Evolutionary conservation across 2,113 vertebrate species (phyloP), one percentile per base, ranked within the genome.

Genomic region (Pyrgilauda ruficollis): DNA sequence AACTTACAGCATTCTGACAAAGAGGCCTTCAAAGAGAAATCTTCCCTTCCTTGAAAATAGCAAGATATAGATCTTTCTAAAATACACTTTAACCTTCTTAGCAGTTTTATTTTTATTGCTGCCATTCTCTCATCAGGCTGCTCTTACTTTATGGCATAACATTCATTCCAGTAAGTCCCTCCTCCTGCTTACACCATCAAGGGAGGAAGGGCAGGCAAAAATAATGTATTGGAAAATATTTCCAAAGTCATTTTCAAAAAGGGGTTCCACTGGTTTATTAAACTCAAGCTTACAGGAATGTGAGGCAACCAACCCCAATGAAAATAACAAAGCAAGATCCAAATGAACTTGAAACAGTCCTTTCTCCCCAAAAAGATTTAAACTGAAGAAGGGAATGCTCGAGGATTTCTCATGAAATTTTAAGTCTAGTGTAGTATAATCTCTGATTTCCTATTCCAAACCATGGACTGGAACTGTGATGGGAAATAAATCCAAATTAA

Each of bases 11-110:
- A 43, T 81, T 93, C 77, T 84, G 64, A 86, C 87, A 95, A 95
- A 84, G 73, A 90, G 62, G 83, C 80, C 61, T 95, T 96, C 79
- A 92, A 93, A 96, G 61, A 93, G 61, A 81, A 88, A 75, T 49
- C 62, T 74, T 55, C 85, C 73, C 50, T 90, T 84, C 62, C 87
- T 81, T 74, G 55, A 64, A 94, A 90, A 88, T 0, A 74, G 84
- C 1, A 1, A 85, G 72, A 62, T 58, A 93, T 1, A 85, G 84
- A 76, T 84, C 90, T 73, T 61, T 73, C 53, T 63, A 85, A 93
- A 94, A 74, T 2, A 37, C 46, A 39, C 76, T 80, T 82, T n/a
- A 82, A 85, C 58, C 66, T 64, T 49, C 90, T 62, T 33, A 77
- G 30, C 35, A 46, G 30, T 63, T 92, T 86, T 68, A 73, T 79